Evolutionary conservation across 2,113 vertebrate species (phyloP), one percentile per base, ranked within the genome.

Genomic region (Hippocampus abdominalis): DNA sequence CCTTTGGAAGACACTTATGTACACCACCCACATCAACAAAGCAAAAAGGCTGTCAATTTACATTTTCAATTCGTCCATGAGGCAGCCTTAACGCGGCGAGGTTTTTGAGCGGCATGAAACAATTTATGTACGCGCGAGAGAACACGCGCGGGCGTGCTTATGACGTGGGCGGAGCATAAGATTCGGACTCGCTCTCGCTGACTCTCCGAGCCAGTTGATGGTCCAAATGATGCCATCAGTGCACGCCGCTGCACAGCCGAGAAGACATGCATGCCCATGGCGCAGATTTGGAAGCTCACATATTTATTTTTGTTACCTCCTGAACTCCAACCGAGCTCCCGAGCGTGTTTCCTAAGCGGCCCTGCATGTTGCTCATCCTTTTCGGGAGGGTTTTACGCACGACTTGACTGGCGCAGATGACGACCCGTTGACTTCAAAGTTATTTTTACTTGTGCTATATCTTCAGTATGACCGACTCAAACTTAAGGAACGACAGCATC

Each of bases 401-500:
- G 61, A 63, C 8, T n/a, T 27, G 23, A 15, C 25, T 15, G 54
- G 23, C 54, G 23, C 3, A 42, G 61, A 21, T 12, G 60, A 44
- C 23, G 61, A 25, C 23, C 5, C 40, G 82, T 78, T 70, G 74
- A n/a, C 66, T 78, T 61, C 75, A 71, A 91, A 87, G 60, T 87
- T 87, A 64, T 89, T 89, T 92, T 86, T 84, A 93, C 93, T 91
- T 32, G 15, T 29, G 25, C 25, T 27, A 57, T 29, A 86, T 84
- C 83, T 87, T 87, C 78, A 92, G 93, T 91, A 99, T 99, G 97
- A 94, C 94, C 90, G 92, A 92, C 87, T 87, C 90, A 71, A 93
- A 92, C 77, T 89, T 90, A 81, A 86, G 89, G 88, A 95, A 94
- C 92, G 92, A 90, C 86, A 95, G 93, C 88, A 90, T 92, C 90